Base-by-base conservation (phyloP, 2,113 vertebrate species). In the Malurus elegans region DNA sequence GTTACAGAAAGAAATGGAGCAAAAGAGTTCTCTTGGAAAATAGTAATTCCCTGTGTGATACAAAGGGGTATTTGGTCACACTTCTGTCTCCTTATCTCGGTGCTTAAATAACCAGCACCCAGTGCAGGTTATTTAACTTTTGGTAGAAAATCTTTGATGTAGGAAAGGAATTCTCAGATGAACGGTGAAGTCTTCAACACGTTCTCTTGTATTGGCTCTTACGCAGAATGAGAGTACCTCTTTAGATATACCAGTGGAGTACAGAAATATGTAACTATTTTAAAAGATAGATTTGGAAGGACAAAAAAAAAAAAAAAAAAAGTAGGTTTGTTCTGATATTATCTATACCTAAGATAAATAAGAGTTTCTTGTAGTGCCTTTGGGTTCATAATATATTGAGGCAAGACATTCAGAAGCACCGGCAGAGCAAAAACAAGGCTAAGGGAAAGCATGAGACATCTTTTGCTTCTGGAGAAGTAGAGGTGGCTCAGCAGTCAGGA, bases 131-230 rank as follows among this genome's bases (percentile, higher is more conserved):
- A 13, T 48, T 6, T 3, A 65, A 19, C 36, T 80, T 31, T 24
- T 4, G 45, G 21, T 25, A 87, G 44, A 64, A 83, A 80, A 42
- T 8, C 10, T 12, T 92, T 20, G 7, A 12, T 54, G 29, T 10
- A 34, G 38, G 51, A 90, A 54, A 66, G 10, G 24, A 80, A 65
- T 70, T 76, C 18, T 44, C 23, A 56, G 47, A 44, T 13, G 8
- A 32, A 28, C 5, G 0, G 11, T 64, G 31, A 15, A 71, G 11
- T 38, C 26, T 42, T 53, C 1, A 0, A 45, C 0, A 0, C 16
- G 0, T 56, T 79, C 31, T 86, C 20, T 10, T 57, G 8, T 19
- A 23, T 24, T 28, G 29, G 4, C 4, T 81, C 34, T 69, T 69
- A 72, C 91, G 32, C 4, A 54, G 40, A 71, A 73, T 25, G 40